phyloP scores from a whole-genome alignment of 2,797 vertebrate genomes.

The Bryconaethiops microstoma region DNA sequence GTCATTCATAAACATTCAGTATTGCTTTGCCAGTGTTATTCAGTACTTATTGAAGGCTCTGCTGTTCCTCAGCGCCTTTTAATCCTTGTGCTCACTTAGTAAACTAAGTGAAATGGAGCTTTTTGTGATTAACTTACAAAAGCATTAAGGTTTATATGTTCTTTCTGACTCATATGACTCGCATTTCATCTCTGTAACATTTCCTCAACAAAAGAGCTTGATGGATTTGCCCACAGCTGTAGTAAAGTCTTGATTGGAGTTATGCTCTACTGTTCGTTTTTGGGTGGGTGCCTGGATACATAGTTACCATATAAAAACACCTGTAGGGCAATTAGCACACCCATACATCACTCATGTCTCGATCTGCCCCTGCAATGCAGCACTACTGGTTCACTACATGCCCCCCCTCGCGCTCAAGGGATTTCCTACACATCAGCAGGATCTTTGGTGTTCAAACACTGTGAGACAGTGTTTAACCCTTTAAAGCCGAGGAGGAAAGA shows the following conservation, averaged over 20 bases:
- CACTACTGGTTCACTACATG: constrained; percentile 7
- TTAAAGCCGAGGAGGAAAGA: background rate
- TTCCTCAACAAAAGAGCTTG: background rate
- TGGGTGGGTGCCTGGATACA: constrained; percentile 21
- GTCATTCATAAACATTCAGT: no score
- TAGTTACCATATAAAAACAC: constrained; percentile 33
- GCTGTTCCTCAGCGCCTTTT: no score
- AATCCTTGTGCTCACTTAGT: no score
- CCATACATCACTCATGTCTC: constrained; percentile 12
- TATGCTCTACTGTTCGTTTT: no score
- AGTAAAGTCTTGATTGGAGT: constrained; percentile 11
- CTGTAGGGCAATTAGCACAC: constrained; percentile 3
- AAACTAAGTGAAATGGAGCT: no score
- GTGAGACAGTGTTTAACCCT: background rate
- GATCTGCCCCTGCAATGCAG: constrained; percentile 25
- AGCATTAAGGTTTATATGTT: background rate
- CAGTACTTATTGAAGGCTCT: no score
- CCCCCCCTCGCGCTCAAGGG: background rate
- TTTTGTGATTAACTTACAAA: background rate
- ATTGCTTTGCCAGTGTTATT: no score
- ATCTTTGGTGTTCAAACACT: background rate
- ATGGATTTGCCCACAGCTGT: background rate
- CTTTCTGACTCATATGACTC: background rate
- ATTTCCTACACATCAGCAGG: background rate
- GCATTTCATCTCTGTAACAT: background rate